Evolutionary conservation across 2,888 invertebrate genomes (phyloP).

Genomic region (Drosophila lutescens): DNA sequence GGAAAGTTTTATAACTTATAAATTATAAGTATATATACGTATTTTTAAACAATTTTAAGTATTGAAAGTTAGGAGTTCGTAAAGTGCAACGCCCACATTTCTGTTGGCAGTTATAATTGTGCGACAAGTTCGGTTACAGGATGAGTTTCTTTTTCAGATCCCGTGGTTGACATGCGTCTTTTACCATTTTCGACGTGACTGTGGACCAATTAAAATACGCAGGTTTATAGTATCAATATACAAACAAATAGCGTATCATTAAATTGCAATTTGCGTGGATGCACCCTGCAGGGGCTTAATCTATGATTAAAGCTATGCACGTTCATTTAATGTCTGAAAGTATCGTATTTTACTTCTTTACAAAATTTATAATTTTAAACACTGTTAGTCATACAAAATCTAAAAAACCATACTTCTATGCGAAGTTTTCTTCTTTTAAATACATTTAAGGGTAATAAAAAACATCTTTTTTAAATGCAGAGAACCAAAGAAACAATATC

Average conservation of each 20-base stretch:
- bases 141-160: conserved; percentile 8
- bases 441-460: neutral
- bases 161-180: conserved; percentile 38
- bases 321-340: too few relatives aligned
- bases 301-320: neutral
- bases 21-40: too few relatives aligned
- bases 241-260: conserved; percentile 71
- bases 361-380: too few relatives aligned
- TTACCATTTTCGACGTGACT: conserved; percentile 23
- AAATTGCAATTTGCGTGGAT: conserved; percentile 45
- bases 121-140: too few relatives aligned
- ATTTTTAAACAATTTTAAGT: too few relatives aligned
- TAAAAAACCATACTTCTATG: neutral
- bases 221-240: conserved; percentile 47
- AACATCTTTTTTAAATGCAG: neutral
- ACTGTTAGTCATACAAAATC: too few relatives aligned
- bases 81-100: too few relatives aligned
- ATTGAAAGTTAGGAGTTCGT: too few relatives aligned
- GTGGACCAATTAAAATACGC: conserved; percentile 21
- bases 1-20: too few relatives aligned
- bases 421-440: neutral
- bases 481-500: neutral
- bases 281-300: neutral
- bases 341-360: too few relatives aligned
- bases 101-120: too few relatives aligned